These are phyloP conservation scores for Limnephilus lunatus DNA, from an alignment of 2,888 invertebrate genomes.

Conservation along the genomic window DNA sequence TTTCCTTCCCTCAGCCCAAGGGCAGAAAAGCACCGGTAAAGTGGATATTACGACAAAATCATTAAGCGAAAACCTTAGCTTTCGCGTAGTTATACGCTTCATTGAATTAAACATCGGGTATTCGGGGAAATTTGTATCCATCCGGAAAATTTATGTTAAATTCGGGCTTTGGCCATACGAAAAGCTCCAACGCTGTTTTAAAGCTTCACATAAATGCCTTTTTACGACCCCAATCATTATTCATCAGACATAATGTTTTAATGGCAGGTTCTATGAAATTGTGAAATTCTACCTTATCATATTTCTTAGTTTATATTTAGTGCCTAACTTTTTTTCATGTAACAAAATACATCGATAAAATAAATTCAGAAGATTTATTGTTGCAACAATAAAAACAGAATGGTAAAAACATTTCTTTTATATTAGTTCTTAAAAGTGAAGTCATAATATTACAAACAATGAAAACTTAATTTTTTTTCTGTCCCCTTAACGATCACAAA, in stretches of 20 bases:
- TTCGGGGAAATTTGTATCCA: background rate
- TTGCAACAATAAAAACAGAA: too few species aligned
- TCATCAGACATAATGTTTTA: background rate
- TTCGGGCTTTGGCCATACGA: background rate
- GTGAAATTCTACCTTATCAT: background rate
- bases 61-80: conserved; percentile 48
- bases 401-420: too few species aligned
- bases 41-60: conserved; percentile 55
- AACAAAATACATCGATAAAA: too few species aligned
- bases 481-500: too few species aligned
- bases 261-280: background rate
- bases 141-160: background rate
- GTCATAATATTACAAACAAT: too few species aligned
- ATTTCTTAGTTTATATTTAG: too few species aligned
- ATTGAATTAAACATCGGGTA: background rate
- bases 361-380: too few species aligned
- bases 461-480: too few species aligned
- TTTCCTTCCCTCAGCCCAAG: background rate
- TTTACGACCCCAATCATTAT: background rate
- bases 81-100: conserved; percentile 4
- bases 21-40: conserved; percentile 54
- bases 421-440: too few species aligned
- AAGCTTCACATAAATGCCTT: background rate
- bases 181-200: background rate
- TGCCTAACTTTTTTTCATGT: too few species aligned